phyloP scores from a whole-genome alignment of 2,888 invertebrate species.

The Drosophila fungiperda region DNA sequence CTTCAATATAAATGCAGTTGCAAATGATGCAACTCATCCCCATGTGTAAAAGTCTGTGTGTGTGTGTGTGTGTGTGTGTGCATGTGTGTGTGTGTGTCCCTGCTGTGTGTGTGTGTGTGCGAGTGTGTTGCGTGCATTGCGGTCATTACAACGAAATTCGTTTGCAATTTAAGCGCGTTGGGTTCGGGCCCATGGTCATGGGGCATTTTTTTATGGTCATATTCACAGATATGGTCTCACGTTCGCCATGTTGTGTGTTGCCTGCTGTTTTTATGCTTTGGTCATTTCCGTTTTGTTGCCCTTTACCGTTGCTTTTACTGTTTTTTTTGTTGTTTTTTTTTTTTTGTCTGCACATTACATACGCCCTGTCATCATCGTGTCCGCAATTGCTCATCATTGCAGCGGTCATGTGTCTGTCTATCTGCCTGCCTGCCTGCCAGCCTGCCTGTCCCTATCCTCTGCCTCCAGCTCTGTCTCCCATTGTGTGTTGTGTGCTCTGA shows the following conservation, averaged over 20 bases:
- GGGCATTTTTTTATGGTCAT: conserved; percentile 63
- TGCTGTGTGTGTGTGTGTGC: not conserved
- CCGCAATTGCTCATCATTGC: conserved; percentile 66
- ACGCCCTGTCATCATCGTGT: conserved; percentile 62
- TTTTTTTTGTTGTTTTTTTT: conserved; percentile 25
- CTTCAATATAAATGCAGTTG: conserved; percentile 81
- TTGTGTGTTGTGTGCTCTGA: conserved; percentile 1
- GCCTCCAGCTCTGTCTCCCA: not conserved
- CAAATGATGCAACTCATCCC: conserved; percentile 64
- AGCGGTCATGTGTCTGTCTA: conserved; percentile 28
- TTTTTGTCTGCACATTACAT: conserved; percentile 59
- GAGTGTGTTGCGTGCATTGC: conserved; percentile 50
- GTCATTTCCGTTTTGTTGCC: conserved; percentile 73
- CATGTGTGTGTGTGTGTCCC: not conserved
- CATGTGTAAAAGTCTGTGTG: not conserved
- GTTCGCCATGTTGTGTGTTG: conserved; percentile 31
- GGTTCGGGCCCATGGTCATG: conserved; percentile 18
- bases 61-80: conserved; percentile 10
- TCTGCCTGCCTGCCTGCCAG: not conserved
- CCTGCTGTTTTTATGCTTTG: conserved; percentile 68
- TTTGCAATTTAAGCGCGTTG: conserved; percentile 64
- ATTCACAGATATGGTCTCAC: conserved; percentile 41
- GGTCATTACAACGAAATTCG: conserved; percentile 80
- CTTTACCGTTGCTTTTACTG: conserved; percentile 19
- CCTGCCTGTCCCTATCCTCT: not conserved